These are phyloP conservation scores for Plectropomus leopardus DNA, from an alignment of 2,113 vertebrate species.

Conservation along the genomic window DNA sequence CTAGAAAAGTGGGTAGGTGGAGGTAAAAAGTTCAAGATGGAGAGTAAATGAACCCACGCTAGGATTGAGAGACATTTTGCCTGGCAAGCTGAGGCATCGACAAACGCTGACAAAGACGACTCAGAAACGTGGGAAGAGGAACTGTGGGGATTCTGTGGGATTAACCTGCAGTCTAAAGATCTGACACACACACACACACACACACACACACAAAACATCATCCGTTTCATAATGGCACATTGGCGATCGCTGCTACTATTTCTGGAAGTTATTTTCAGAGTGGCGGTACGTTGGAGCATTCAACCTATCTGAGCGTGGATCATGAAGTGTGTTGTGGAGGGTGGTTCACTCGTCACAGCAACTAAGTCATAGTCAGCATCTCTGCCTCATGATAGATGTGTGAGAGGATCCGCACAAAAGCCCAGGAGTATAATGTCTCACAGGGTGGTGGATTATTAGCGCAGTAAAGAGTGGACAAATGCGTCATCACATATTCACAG, in stretches of 20 bases:
- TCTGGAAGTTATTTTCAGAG: slow-evolving; percentile 66
- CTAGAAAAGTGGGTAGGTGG: not conserved
- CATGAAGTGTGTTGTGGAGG: slow-evolving; percentile 64
- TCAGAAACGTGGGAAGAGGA: slow-evolving; percentile 6
- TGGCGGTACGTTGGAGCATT: slow-evolving; percentile 38
- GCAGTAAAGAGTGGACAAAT: slow-evolving; percentile 26
- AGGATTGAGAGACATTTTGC: slow-evolving; percentile 5
- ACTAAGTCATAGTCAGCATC: slow-evolving; percentile 63
- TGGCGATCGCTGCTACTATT: slow-evolving; percentile 66
- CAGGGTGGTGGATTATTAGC: slow-evolving; percentile 39
- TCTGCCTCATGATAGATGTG: slow-evolving; percentile 53
- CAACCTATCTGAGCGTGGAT: slow-evolving; percentile 55
- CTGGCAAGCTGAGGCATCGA: not conserved
- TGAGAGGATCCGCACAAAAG: slow-evolving; percentile 32
- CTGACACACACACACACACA: slow-evolving; percentile 38
- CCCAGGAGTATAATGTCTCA: slow-evolving; percentile 48
- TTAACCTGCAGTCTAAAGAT: slow-evolving; percentile 58
- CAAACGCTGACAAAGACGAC: slow-evolving; percentile 15
- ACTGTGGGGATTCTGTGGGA: slow-evolving; percentile 27
- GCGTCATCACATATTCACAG: slow-evolving; percentile 30
- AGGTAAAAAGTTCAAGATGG: not conserved
- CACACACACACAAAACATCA: slow-evolving; percentile 39
- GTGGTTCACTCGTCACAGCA: slow-evolving; percentile 46
- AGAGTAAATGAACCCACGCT: not conserved
- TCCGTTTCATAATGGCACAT: slow-evolving; percentile 64